Conservation (phyloP, 2,888 invertebrate genomes). For the Pelosia muscerda region DNA sequence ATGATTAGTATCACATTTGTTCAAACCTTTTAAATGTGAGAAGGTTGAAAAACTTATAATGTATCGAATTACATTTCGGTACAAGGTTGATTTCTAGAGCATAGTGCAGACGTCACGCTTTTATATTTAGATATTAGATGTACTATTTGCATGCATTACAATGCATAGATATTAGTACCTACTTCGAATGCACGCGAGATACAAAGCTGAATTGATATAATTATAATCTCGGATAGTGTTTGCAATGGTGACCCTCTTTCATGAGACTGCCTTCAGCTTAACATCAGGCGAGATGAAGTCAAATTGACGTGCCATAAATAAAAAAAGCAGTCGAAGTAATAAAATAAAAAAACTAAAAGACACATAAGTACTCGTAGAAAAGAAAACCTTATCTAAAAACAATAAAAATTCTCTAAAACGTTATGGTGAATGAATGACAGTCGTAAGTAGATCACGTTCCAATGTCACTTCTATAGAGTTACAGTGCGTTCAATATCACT, state of each 20-base stretch:
- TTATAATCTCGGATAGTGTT: too few species aligned
- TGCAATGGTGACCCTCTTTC: too few species aligned
- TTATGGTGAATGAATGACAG: not conserved
- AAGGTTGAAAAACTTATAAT: conserved; percentile 17
- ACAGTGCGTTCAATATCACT: conserved; percentile 49
- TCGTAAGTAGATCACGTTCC: conserved; percentile 30
- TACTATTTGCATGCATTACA: not conserved
- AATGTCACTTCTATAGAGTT: conserved; percentile 57
- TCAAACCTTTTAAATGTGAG: conserved; percentile 3
- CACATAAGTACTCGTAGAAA: not conserved
- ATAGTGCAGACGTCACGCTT: conserved; percentile 36
- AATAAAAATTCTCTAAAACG: not conserved
- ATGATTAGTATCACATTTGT: not conserved
- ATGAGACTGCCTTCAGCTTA: too few species aligned
- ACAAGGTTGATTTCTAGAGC: conserved; percentile 35
- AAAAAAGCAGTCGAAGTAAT: too few species aligned
- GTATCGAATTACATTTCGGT: conserved; percentile 36
- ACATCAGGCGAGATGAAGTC: too few species aligned
- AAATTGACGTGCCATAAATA: too few species aligned
- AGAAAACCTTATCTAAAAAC: not conserved
- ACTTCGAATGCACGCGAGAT: too few species aligned
- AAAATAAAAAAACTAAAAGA: too few species aligned
- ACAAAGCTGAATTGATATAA: too few species aligned
- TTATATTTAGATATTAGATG: conserved; percentile 21
- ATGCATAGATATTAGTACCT: not conserved